These are phyloP conservation scores for Zele albiditarsus DNA, from an alignment of 2,888 invertebrate genomes.

Conservation along the genomic window DNA sequence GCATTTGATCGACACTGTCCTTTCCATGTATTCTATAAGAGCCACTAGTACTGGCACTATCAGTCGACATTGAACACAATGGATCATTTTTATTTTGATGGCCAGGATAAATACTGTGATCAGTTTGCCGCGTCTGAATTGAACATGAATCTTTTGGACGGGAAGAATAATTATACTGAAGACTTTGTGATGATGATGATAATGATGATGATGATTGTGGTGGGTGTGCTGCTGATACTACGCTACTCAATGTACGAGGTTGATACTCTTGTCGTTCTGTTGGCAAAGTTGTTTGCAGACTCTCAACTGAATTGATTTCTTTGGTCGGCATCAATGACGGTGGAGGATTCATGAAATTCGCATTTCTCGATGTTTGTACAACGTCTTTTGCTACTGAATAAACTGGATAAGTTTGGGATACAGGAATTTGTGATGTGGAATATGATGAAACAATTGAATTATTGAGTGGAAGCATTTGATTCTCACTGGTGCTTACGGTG, in stretches of 20 bases:
- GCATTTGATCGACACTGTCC: conserved; percentile 37
- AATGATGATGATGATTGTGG: conserved; percentile 42
- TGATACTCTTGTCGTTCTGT: conserved; percentile 13
- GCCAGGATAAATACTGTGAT: conserved; percentile 48
- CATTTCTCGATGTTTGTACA: background rate
- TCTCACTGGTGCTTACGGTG: conserved; percentile 1
- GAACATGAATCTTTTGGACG: conserved; percentile 54
- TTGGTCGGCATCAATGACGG: background rate
- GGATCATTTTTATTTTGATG: conserved; percentile 45
- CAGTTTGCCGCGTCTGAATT: conserved; percentile 45
- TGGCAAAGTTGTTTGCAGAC: conserved; percentile 15
- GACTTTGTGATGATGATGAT: conserved; percentile 53
- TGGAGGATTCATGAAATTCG: conserved; percentile 9
- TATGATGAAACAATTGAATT: conserved; percentile 41
- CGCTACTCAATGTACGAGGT: background rate
- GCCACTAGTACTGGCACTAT: conserved; percentile 26
- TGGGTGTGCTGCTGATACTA: background rate
- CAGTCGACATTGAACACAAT: conserved; percentile 23
- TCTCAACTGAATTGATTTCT: background rate
- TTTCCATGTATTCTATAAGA: conserved; percentile 45
- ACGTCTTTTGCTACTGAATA: background rate
- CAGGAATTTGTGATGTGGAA: conserved; percentile 35
- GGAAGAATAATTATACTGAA: conserved; percentile 54
- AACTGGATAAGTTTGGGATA: conserved; percentile 13
- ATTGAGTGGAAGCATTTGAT: conserved; percentile 33